Percentiles rank a stretch among this genome's conserved stretches.
Evolutionary conservation across 2,797 vertebrate genomes (phyloP).

Genomic region (Artibeus lituratus): DNA sequence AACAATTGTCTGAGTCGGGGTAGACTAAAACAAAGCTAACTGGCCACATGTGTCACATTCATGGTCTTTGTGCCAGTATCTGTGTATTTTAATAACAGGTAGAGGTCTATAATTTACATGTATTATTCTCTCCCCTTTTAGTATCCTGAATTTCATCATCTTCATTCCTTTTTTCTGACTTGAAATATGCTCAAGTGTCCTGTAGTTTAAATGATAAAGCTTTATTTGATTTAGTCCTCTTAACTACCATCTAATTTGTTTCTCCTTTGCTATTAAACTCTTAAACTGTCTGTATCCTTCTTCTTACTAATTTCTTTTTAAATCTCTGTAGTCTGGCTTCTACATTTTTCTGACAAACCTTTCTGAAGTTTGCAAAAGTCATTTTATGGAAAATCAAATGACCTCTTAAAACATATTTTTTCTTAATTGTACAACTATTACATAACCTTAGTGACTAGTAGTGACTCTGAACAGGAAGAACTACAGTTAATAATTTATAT

Average conservation of each 20-base stretch:
- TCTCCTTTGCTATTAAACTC: background rate
- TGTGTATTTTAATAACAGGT: conserved; percentile 7
- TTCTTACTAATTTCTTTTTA: background rate
- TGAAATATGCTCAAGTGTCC: background rate
- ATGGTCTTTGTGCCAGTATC: background rate
- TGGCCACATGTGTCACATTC: background rate
- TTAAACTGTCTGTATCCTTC: background rate
- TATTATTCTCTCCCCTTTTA: background rate
- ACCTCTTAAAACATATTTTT: conserved; percentile 2
- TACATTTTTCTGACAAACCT: background rate
- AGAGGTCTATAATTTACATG: background rate
- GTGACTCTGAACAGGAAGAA: background rate
- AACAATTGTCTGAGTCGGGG: background rate
- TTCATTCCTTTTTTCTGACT: background rate
- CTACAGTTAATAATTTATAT: background rate
- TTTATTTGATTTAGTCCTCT: conserved; percentile 1
- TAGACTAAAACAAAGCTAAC: background rate
- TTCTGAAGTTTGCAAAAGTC: conserved; percentile 9
- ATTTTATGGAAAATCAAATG: conserved; percentile 26
- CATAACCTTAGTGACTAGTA: background rate
- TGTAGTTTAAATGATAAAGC: background rate
- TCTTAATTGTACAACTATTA: conserved; percentile 17
- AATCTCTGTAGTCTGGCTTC: background rate
- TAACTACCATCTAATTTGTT: background rate
- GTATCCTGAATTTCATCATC: background rate